phyloP scores from a whole-genome alignment of 2,888 invertebrate species.

The Apodemia mormo region DNA sequence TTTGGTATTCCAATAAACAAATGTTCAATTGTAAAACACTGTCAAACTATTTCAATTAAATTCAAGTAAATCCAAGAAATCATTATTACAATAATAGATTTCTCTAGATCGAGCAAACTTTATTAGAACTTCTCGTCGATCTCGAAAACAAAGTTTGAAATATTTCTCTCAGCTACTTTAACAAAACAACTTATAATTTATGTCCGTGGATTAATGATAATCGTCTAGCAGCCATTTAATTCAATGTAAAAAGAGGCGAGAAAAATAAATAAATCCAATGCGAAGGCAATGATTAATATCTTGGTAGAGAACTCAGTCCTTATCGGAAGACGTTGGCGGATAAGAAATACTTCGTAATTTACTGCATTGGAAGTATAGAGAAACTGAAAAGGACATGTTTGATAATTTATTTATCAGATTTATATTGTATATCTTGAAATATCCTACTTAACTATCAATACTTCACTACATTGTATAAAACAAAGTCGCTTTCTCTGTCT shows the following conservation, averaged over 20 bases:
- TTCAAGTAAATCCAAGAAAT: neutral
- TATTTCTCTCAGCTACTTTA: neutral
- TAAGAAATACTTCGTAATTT: conserved; percentile 52
- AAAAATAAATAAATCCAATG: conserved; percentile 57
- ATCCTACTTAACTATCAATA: no score
- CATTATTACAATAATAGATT: neutral
- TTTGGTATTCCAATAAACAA: neutral
- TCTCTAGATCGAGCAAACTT: neutral
- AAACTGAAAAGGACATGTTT: conserved; percentile 39
- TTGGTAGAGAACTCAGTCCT: conserved; percentile 46
- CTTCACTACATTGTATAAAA: no score
- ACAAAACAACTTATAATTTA: conserved; percentile 16
- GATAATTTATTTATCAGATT: neutral
- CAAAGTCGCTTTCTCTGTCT: no score
- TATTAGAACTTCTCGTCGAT: neutral
- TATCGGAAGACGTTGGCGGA: conserved; percentile 50
- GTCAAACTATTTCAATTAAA: neutral
- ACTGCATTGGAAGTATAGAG: conserved; percentile 41
- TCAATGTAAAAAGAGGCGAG: conserved; percentile 49
- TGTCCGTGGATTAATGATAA: conserved; percentile 14
- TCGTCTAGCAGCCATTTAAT: conserved; percentile 44
- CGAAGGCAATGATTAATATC: conserved; percentile 64
- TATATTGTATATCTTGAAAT: no score
- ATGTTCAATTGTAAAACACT: neutral
- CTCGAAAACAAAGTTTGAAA: conserved; percentile 5